Evolutionary conservation across 2,888 invertebrate species (phyloP), one percentile per base, ranked within the genome.

Genomic region (Dyspetes luteomarginatus): DNA sequence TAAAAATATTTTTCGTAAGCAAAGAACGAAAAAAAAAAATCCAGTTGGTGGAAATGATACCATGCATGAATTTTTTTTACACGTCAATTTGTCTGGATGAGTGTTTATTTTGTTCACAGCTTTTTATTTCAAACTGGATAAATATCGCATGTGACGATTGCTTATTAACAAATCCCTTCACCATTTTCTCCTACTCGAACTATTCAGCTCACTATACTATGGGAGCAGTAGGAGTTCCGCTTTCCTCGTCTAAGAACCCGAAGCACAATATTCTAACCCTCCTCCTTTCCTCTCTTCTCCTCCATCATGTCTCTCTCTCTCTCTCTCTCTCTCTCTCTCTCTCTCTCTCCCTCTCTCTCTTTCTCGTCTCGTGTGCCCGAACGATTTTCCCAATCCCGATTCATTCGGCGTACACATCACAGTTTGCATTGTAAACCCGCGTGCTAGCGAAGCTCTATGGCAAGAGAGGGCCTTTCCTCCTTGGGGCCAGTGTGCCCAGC

Each of bases 361-460:
- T n/a, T n/a, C n/a, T n/a, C n/a, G n/a, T n/a, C n/a, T n/a, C n/a
- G n/a, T n/a, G n/a, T n/a, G n/a, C n/a, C n/a, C n/a, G n/a, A n/a
- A n/a, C n/a, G n/a, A 68, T 82, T 73, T 75, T 72, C 82, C 83
- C 85, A 85, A 78, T 80, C 82, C 67, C 82, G 73, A 88, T 85
- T 87, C 85, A 89, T 88, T 90, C 89, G 87, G 87, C 85, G 71
- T 82, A 72, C 78, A 87, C 89, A 89, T 90, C 90, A 90, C 87
- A 85, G 91, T 91, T 91, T 90, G 91, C 91, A 91, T 91, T 91
- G 91, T 89, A 58, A 43, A 74, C 52, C 58, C 45, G 56, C 26
- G 55, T 60, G 68, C 62, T n/a, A 15, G 36, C 7, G 41, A 43
- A 48, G 67, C 56, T 71, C 65, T 19, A 76, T 81, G 52, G 71